Evolutionary conservation across 2,888 invertebrate species (phyloP), one percentile per base, ranked within the genome.

Genomic region (Petrophora chlorosata): DNA sequence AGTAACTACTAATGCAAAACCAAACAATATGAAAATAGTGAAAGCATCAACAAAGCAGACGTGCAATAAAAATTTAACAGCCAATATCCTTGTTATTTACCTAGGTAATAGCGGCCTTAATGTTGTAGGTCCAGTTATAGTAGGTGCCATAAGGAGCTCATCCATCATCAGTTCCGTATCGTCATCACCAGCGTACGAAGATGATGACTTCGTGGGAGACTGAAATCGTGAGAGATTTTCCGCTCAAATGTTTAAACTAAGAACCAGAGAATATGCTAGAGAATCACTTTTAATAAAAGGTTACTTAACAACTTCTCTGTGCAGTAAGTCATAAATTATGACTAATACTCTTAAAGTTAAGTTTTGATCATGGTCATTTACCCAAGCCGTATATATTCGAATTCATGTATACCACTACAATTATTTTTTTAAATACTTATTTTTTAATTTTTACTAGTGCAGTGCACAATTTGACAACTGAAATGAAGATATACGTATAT

Each of bases 131-230:
- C 94, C 94, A n/a, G 94, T 93, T 69, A 95, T 94, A 0, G 94
- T 94, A 0, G 94, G 94, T 5, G 94, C 94, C 94, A 95, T 94
- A 29, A 95, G 78, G 3, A 95, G 90, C 65, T 95, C 95, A 62
- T 95, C 95, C 95, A 95, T 95, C 94, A 95, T 94, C 35, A 95
- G 87, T 65, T 96, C 96, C 0, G 94, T 94, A 47, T 95, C 95
- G 63, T 96, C 96, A 60, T 93, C 93, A 56, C 94, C 92, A 25
- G 92, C 93, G 47, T 94, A 94, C 0, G 94, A 92, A 7, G 93
- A 93, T 29, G 92, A 92, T 23, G 93, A 93, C 82, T 92, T 93
- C 49, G 93, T 93, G 34, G 93, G 92, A 1, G 93, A 93, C 93
- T 93, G 76, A 45, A 85, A 85, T 35, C 36, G 56, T 73, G 56